Conservation (phyloP, 2,888 invertebrate species). For the Cheilosia urbana region DNA sequence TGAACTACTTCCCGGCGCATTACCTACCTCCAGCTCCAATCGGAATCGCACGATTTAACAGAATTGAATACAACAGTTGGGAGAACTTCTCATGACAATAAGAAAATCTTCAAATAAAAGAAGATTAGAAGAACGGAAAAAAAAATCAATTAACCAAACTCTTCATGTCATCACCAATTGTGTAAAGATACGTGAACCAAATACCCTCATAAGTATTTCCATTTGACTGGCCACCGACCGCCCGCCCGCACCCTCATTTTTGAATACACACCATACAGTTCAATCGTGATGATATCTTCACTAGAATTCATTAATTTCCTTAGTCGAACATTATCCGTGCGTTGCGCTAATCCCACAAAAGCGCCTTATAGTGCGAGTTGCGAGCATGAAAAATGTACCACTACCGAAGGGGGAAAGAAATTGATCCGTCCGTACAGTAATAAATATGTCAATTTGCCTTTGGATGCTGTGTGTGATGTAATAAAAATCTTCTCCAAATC, state of each 20-base stretch:
- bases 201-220: constrained; percentile 74
- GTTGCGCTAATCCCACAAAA: constrained; percentile 68
- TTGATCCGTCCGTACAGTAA: constrained; percentile 69
- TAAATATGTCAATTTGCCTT: constrained; percentile 75
- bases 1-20: background rate
- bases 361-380: constrained; percentile 57
- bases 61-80: constrained; percentile 4
- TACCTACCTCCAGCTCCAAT: background rate
- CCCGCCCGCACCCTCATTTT: constrained; percentile 69
- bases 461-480: constrained; percentile 70
- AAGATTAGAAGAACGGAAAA: constrained; percentile 41
- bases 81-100: constrained; percentile 26
- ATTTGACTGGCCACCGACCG: constrained; percentile 63
- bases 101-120: constrained; percentile 39
- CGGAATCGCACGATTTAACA: constrained; percentile 11
- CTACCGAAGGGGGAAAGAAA: constrained; percentile 49
- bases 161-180: constrained; percentile 66
- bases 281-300: constrained; percentile 75
- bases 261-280: constrained; percentile 48
- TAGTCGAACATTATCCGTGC: constrained; percentile 70
- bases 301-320: constrained; percentile 74
- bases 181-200: constrained; percentile 48
- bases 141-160: constrained; percentile 66
- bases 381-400: constrained; percentile 34
- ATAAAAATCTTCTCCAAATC: constrained; percentile 73